Conservation (phyloP, 2,113 vertebrate genomes). For the Tachuris rubrigastra region DNA sequence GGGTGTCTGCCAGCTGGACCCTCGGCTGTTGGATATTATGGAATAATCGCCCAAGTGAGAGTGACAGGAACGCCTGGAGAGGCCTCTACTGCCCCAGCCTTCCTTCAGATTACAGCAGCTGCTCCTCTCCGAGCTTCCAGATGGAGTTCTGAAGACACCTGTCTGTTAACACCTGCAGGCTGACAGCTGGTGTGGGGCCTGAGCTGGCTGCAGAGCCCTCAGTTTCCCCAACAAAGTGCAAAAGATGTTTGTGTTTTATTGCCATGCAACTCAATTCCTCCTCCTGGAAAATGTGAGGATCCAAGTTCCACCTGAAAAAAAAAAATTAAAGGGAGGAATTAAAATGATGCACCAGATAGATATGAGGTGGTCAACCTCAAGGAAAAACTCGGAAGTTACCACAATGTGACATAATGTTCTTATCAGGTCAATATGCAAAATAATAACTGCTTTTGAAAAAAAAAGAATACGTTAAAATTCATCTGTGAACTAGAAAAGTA, state of each 20-base stretch:
- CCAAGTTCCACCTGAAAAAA: not conserved
- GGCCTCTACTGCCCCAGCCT: not conserved
- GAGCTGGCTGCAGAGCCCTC: not conserved
- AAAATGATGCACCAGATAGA: not conserved
- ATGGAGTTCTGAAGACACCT: not conserved
- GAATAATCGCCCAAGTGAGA: not conserved
- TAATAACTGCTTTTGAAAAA: not conserved
- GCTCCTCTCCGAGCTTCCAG: not conserved
- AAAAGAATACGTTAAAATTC: no score
- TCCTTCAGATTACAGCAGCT: not conserved
- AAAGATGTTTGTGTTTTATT: not conserved
- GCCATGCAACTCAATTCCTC: accelerated
- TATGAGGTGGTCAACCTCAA: not conserved
- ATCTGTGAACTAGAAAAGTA: not conserved
- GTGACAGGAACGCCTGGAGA: not conserved
- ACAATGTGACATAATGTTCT: not conserved
- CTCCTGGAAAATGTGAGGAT: not conserved
- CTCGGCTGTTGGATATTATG: not conserved
- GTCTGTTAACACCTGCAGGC: not conserved
- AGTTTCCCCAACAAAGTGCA: not conserved
- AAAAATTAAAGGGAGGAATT: not conserved
- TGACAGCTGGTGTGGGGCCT: not conserved
- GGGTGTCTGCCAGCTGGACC: not conserved
- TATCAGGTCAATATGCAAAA: not conserved
- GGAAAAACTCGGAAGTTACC: accelerated